Conservation (phyloP, 2,888 invertebrate species). For the Tillus elongatus region DNA sequence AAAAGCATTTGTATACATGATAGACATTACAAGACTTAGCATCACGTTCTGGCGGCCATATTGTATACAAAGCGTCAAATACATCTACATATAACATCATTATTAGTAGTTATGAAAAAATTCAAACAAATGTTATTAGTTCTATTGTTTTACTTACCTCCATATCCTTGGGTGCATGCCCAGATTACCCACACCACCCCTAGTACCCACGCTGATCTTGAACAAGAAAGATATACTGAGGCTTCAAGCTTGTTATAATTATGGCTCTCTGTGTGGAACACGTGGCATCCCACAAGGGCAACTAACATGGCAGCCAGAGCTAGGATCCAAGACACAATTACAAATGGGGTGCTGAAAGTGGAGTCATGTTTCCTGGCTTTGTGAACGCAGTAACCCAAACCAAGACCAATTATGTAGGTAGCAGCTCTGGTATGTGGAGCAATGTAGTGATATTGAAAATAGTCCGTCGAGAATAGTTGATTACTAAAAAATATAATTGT, state of each 20-base stretch:
- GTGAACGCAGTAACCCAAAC: constrained; percentile 30
- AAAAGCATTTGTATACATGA: too few relatives aligned
- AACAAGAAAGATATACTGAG: constrained; percentile 39
- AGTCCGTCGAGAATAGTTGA: constrained; percentile 25
- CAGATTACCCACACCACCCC: constrained; percentile 46
- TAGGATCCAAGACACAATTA: constrained; percentile 25
- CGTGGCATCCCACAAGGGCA: constrained; percentile 29
- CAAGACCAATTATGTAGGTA: constrained; percentile 36
- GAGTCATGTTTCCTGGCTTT: constrained; percentile 29
- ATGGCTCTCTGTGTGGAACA: constrained; percentile 32
- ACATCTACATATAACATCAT: too few relatives aligned
- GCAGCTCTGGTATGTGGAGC: constrained; percentile 34
- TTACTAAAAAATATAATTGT: constrained; percentile 29
- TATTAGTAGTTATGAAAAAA: too few relatives aligned
- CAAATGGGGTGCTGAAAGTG: constrained; percentile 22
- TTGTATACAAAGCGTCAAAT: too few relatives aligned
- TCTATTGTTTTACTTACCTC: constrained; percentile 34
- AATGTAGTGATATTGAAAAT: constrained; percentile 33
- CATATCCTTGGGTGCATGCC: constrained; percentile 44
- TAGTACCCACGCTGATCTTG: constrained; percentile 42
- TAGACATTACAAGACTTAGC: too few relatives aligned
- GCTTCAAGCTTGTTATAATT: constrained; percentile 34
- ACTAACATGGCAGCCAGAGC: constrained; percentile 23
- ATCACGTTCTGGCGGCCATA: too few relatives aligned
- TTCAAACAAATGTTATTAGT: too few relatives aligned